Conservation (phyloP, 2,113 vertebrate genomes). For the Dasyurus viverrinus region DNA sequence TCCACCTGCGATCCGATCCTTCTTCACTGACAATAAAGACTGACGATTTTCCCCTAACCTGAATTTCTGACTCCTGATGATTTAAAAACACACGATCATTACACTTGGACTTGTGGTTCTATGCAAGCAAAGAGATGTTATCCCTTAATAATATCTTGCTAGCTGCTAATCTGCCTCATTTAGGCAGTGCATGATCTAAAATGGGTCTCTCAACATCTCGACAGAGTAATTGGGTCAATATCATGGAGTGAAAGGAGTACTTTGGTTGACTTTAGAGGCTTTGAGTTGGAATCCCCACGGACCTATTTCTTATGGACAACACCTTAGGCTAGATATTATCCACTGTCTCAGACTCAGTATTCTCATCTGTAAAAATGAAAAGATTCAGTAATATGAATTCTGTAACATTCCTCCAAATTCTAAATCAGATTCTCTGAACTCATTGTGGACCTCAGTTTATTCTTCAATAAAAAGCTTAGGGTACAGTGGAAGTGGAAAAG, state of each 20-base stretch:
- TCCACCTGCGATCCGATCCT: too few species aligned
- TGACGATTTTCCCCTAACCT: too few species aligned
- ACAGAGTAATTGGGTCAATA: not conserved
- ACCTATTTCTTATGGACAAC: not conserved
- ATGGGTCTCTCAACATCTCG: not conserved
- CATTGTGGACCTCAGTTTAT: not conserved
- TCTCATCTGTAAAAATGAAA: not conserved
- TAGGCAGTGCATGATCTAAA: not conserved
- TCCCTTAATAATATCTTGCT: not conserved
- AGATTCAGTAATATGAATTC: not conserved
- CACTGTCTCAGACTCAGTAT: not conserved
- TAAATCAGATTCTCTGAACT: not conserved
- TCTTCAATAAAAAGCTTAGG: not conserved
- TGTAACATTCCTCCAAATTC: not conserved
- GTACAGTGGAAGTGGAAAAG: accelerated
- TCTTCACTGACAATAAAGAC: too few species aligned
- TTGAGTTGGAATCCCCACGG: not conserved
- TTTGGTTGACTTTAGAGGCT: not conserved
- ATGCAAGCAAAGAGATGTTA: not conserved
- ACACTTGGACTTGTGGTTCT: not conserved
- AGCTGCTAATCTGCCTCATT: not conserved
- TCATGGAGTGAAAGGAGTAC: not conserved
- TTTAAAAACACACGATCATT: too few species aligned
- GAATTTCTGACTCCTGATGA: too few species aligned
- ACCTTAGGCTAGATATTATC: not conserved